Evolutionary conservation across 2,113 vertebrate genomes (phyloP).

Genomic region (Piaya cayana): DNA sequence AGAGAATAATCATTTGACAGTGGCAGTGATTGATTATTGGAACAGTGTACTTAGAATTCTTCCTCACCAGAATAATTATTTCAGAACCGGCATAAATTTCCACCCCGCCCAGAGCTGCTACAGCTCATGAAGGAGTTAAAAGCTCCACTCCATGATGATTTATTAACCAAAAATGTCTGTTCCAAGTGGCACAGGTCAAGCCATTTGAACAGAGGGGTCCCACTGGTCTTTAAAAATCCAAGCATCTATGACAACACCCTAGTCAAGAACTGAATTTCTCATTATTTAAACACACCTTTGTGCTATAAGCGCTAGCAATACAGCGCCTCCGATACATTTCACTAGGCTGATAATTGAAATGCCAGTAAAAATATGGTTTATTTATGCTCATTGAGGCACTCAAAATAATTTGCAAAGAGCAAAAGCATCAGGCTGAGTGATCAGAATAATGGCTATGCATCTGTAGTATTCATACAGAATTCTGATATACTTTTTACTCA

Average conservation of each 20-base stretch:
- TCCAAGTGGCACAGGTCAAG: background rate
- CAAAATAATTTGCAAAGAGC: conserved; percentile 25
- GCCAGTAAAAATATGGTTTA: background rate
- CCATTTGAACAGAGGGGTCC: background rate
- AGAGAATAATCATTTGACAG: background rate
- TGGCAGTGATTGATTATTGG: background rate
- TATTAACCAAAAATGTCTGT: background rate
- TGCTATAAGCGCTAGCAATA: background rate
- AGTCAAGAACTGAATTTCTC: background rate
- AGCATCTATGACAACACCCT: background rate
- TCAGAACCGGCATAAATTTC: no score
- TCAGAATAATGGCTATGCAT: conserved; percentile 29
- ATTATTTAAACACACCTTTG: background rate
- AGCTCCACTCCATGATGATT: background rate
- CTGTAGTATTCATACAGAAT: background rate
- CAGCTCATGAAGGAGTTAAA: background rate
- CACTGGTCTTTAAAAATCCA: background rate
- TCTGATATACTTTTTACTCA: background rate
- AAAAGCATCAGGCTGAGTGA: conserved; percentile 16
- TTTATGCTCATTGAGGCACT: conserved; percentile 12
- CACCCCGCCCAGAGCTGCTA: no score
- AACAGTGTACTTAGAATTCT: background rate
- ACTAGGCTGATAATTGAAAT: background rate
- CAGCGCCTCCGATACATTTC: background rate
- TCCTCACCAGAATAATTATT: background rate